These are phyloP conservation scores for Plecotus auritus DNA, from an alignment of 2,113 vertebrate species.

Conservation along the genomic window DNA sequence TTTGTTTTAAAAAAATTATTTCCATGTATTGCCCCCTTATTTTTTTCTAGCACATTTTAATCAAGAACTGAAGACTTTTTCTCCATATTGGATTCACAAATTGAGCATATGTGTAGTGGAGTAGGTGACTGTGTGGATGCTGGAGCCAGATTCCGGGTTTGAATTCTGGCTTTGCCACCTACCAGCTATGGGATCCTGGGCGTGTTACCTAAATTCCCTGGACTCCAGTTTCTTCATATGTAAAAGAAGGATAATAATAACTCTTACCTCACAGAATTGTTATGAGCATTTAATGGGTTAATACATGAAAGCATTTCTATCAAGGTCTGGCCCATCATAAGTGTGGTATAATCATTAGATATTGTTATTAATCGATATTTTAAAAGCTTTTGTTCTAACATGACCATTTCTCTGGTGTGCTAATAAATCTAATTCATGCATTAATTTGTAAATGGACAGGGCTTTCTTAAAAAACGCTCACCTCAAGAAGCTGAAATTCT, in stretches of 20 bases:
- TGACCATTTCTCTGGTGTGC: neutral
- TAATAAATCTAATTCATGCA: neutral
- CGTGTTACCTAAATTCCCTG: neutral
- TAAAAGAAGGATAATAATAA: neutral
- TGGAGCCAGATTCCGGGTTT: neutral
- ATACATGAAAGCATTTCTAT: neutral
- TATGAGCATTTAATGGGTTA: neutral
- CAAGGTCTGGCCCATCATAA: neutral
- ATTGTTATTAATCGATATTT: neutral
- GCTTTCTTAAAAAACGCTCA: slow-evolving; percentile 89
- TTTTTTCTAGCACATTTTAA: neutral
- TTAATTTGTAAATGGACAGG: slow-evolving; percentile 76
- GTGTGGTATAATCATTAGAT: neutral
- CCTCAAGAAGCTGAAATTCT: slow-evolving; percentile 87
- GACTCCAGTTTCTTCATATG: neutral
- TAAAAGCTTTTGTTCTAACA: neutral
- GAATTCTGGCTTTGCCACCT: neutral
- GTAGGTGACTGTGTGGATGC: rapidly evolving
- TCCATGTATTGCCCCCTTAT: neutral
- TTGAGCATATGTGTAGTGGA: neutral
- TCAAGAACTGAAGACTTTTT: neutral
- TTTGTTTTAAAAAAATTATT: neutral
- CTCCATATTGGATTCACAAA: neutral
- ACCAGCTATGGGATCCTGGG: neutral
- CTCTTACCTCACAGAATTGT: neutral